phyloP scores from a whole-genome alignment of 2,113 vertebrate species.

The Astur gentilis region DNA sequence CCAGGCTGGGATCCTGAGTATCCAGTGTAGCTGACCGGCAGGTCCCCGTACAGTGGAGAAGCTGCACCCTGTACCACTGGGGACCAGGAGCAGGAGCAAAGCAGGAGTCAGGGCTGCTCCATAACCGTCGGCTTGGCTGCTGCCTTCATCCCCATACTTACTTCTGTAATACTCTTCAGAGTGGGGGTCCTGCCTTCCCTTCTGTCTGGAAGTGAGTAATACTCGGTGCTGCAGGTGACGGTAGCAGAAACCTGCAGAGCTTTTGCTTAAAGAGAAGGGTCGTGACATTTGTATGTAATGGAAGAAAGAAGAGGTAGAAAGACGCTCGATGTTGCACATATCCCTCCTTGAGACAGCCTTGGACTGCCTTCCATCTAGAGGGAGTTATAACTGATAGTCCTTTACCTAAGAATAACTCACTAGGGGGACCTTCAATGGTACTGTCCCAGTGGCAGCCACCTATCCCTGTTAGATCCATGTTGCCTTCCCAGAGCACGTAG shows the following conservation, averaged over 20 bases:
- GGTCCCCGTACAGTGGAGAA: background rate
- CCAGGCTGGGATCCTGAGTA: background rate
- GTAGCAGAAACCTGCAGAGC: background rate
- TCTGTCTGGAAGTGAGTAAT: background rate
- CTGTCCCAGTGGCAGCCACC: rapidly evolving
- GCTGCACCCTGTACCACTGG: background rate
- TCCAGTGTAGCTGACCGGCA: background rate
- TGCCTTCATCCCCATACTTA: background rate
- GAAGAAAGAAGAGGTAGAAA: background rate
- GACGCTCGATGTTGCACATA: too few relatives aligned
- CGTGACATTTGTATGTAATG: rapidly evolving
- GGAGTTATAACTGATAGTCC: background rate
- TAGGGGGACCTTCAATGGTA: background rate
- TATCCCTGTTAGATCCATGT: background rate
- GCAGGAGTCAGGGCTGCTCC: background rate
- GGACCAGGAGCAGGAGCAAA: background rate
- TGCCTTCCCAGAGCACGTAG: rapidly evolving
- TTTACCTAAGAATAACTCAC: background rate
- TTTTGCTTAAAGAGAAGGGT: background rate
- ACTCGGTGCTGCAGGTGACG: rapidly evolving
- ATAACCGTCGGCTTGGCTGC: background rate
- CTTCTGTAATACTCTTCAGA: background rate
- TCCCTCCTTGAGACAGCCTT: rapidly evolving
- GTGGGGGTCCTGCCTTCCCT: background rate
- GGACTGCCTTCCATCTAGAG: background rate